These are phyloP conservation scores for Drosophila macrospina DNA, from an alignment of 2,888 invertebrate species.

Conservation along the genomic window DNA sequence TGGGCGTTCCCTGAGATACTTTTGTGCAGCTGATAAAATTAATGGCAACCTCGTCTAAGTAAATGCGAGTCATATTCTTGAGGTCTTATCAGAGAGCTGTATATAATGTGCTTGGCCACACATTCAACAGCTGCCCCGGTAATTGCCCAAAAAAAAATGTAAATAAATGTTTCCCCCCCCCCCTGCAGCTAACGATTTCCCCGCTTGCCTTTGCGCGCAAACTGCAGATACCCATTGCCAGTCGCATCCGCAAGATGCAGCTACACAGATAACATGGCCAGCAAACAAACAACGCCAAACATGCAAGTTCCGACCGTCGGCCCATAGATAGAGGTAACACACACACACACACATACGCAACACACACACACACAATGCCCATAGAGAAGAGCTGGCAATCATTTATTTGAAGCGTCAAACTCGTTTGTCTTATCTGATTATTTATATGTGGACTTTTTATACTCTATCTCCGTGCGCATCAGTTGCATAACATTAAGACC, in stretches of 20 bases:
- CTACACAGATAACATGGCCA: constrained; percentile 60
- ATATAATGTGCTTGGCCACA: constrained; percentile 21
- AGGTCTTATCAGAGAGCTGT: constrained; percentile 17
- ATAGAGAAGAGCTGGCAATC: constrained; percentile 66
- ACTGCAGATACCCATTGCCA: constrained; percentile 47
- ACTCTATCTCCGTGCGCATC: constrained; percentile 27
- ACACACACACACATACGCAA: constrained; percentile 39
- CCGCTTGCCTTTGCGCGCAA: constrained; percentile 20
- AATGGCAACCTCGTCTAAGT: constrained; percentile 57
- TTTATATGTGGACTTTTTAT: constrained; percentile 68
- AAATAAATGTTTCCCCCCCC: constrained; percentile 23
- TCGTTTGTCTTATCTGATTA: constrained; percentile 81
- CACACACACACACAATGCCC: constrained; percentile 25
- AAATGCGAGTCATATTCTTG: constrained; percentile 35
- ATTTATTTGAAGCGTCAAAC: constrained; percentile 82
- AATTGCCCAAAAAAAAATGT: constrained; percentile 34
- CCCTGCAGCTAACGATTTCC: constrained; percentile 52
- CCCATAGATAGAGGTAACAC: constrained; percentile 68
- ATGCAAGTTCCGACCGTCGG: constrained; percentile 56
- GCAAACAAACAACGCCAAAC: constrained; percentile 71
- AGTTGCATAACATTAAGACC: constrained; percentile 15
- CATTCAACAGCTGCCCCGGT: constrained; percentile 48
- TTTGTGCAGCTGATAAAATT: constrained; percentile 60
- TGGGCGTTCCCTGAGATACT: constrained; percentile 40
- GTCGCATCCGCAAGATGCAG: constrained; percentile 72